Base-by-base conservation (phyloP, 1,140 invertebrate genomes). In the Drosophila novamexicana region DNA sequence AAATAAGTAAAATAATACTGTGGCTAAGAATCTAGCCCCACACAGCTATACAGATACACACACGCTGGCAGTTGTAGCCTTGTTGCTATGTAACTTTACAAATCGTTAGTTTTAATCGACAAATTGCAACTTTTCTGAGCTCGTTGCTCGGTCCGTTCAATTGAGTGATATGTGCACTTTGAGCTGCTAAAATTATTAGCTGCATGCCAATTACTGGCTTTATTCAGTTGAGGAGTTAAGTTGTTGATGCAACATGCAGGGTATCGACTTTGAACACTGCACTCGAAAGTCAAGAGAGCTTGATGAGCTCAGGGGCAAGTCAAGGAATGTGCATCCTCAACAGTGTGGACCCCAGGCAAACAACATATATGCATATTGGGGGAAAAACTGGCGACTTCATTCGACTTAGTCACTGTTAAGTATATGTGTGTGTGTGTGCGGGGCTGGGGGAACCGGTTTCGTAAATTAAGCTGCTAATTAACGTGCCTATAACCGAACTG, bases 261-360 rank as follows among this genome's bases (percentile, higher is more conserved):
- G 2, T 45, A 16, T 45, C 32, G 73, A 79, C 80, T 84, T 86
- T 81, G 75, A 42, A 49, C 78, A 36, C 50, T 44, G 29, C 56
- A 69, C 68, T 73, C 40, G 68, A 53, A 59, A 50, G 34, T 44
- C 45, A 63, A 44, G 61, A 34, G 39, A 45, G 47, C 12, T 58
- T 32, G 56, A 34, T 58, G 18, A 58, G n/a, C 56, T 58, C 42
- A 58, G 56, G 40, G 56, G 40, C 57, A 47, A 34, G 42, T 29
- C 53, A 36, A 63, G 79, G 72, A 73, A 88, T 88, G 68, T 74
- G 68, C 83, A 86, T 88, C 75, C 75, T 63, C 62, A 57, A 68
- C 9, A 52, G 64, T 73, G 57, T 70, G 44, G 47, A 50, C n/a
- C 29, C n/a, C 47, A 71, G 59, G 50, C 53, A 82, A 76, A 68